These are phyloP conservation scores for Oopsacas minuta DNA, from an alignment of 37 sponge, comb jelly and placozoan genomes.

Conservation along the genomic window DNA sequence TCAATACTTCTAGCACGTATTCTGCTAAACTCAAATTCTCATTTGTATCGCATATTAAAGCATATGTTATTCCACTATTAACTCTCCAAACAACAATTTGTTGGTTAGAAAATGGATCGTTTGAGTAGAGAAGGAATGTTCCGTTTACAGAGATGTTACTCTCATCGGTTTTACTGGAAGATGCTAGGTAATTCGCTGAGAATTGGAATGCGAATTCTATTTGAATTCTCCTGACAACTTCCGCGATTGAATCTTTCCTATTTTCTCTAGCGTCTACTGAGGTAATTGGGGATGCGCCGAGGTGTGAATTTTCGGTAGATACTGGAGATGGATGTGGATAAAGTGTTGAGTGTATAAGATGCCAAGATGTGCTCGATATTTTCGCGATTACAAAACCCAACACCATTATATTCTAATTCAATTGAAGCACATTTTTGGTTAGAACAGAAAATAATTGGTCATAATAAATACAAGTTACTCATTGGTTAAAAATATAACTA, in stretches of 20 bases:
- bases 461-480: neutral
- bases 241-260: neutral
- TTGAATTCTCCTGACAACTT: neutral
- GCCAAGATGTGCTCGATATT: neutral
- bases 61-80: neutral
- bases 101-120: neutral
- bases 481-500: neutral
- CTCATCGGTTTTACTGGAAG: neutral
- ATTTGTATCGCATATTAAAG: neutral
- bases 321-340: neutral
- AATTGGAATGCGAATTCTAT: neutral
- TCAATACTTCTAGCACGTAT: neutral
- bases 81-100: neutral
- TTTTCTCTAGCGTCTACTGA: neutral
- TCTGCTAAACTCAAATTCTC: neutral
- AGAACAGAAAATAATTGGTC: neutral
- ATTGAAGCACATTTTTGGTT: neutral
- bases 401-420: neutral
- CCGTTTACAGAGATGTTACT: neutral
- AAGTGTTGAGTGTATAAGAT: neutral
- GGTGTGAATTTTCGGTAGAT: neutral
- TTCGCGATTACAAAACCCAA: conserved; percentile 15
- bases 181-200: neutral
- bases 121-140: neutral
- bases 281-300: neutral